Evolutionary conservation across 53 echinoderm and acorn worm genomes (phyloP).

Genomic region (Echinometra lucunter): DNA sequence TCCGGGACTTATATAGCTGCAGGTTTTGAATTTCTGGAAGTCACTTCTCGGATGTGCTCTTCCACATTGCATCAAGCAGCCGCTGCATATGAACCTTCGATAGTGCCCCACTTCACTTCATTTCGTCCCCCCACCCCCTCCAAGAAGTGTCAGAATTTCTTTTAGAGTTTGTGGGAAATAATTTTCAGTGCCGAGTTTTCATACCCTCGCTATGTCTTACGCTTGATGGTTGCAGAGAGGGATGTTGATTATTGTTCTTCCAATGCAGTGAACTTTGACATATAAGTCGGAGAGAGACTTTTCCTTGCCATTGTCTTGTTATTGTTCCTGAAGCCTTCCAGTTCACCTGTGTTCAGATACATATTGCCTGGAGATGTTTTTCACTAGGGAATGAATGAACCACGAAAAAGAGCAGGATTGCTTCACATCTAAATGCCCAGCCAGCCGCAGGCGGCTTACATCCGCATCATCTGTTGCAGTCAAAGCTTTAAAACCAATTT

Average conservation of each 20-base stretch:
- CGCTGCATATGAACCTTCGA: not conserved
- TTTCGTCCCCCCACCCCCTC: not conserved
- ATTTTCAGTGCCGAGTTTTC: not conserved
- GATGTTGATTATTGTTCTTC: not conserved
- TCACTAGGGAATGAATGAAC: not conserved
- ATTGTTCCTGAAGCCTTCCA: not conserved
- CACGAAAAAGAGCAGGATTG: not conserved
- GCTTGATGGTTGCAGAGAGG: not conserved
- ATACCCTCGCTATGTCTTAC: not conserved
- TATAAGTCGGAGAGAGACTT: not conserved
- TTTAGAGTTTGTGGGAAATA: not conserved
- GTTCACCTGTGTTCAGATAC: slow-evolving; percentile 1
- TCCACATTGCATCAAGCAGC: not conserved
- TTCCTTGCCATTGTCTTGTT: slow-evolving; percentile 1
- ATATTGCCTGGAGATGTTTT: slow-evolving; percentile 22
- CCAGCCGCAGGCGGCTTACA: not conserved
- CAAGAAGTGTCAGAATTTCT: not conserved
- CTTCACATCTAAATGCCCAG: not conserved
- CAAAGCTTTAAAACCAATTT: slow-evolving; percentile 6
- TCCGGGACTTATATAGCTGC: not conserved
- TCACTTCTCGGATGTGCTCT: not conserved
- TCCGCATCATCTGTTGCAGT: not conserved
- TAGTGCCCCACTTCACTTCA: not conserved
- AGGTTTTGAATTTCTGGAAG: not conserved
- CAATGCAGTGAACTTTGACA: not conserved